Conservation (phyloP, 2,113 vertebrate species). For the Benitochromis conjunctus region DNA sequence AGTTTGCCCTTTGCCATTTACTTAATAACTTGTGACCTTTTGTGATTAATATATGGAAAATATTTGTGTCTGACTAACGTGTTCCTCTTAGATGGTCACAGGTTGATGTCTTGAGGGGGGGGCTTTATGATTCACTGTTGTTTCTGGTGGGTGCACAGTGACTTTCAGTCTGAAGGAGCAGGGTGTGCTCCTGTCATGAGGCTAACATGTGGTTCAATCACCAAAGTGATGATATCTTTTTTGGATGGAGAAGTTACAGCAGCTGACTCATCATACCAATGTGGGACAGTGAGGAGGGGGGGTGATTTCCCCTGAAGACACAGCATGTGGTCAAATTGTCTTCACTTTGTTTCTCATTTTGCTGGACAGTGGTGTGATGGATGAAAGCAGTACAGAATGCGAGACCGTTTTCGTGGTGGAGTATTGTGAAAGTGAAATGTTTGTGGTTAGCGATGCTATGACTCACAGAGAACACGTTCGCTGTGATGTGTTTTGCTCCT, state of each 20-base stretch:
- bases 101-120: not conserved
- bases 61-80: constrained; percentile 9
- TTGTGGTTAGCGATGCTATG: constrained; percentile 58
- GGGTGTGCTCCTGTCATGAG: constrained; percentile 59
- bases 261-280: constrained; percentile 37
- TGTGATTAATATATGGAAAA: constrained; percentile 13
- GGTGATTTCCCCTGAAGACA: not conserved
- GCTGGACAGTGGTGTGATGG: not conserved
- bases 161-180: constrained; percentile 40
- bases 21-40: not conserved
- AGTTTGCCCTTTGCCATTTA: not conserved
- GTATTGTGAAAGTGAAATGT: constrained; percentile 72
- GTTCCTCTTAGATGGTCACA: constrained; percentile 32
- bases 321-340: not conserved
- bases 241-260: constrained; percentile 10
- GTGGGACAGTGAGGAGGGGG: not conserved
- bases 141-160: constrained; percentile 37
- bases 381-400: constrained; percentile 25
- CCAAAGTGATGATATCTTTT: constrained; percentile 42
- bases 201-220: constrained; percentile 60
- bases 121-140: constrained; percentile 35
- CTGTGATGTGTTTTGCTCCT: constrained; percentile 32
- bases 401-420: constrained; percentile 36
- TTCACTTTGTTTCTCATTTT: not conserved
- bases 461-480: constrained; percentile 57